Evolutionary conservation across 2,888 invertebrate species (phyloP).

Genomic region (Hofmannophila pseudospretella): DNA sequence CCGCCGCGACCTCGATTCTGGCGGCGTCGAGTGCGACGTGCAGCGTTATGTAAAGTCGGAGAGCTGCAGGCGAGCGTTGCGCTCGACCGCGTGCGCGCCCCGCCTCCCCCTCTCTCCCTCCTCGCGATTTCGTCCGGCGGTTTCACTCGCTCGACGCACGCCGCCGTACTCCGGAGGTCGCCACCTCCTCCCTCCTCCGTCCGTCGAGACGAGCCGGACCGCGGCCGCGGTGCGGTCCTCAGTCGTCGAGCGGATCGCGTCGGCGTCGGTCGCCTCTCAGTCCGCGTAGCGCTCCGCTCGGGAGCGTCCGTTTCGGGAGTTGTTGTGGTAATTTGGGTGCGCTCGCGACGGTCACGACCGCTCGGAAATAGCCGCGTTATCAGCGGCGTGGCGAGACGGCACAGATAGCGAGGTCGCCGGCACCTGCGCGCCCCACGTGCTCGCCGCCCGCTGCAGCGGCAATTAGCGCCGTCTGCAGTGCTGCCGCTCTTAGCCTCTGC

Average conservation of each 20-base stretch:
- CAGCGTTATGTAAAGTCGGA: constrained; percentile 65
- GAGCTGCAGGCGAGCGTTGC: constrained; percentile 53
- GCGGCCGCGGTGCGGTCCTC: constrained; percentile 39
- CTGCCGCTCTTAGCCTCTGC: too few species aligned
- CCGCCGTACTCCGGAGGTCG: constrained; percentile 56
- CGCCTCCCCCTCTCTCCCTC: too few species aligned
- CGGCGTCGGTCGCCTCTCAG: constrained; percentile 54
- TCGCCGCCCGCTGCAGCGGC: constrained; percentile 41
- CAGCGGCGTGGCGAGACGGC: constrained; percentile 68
- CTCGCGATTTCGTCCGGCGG: constrained; percentile 55
- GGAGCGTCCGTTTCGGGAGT: constrained; percentile 51
- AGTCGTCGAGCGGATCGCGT: constrained; percentile 72
- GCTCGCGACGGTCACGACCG: constrained; percentile 63
- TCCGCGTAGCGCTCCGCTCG: constrained; percentile 26
- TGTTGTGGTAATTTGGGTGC: constrained; percentile 50
- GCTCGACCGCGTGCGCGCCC: constrained; percentile 67
- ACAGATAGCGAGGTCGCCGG: constrained; percentile 74
- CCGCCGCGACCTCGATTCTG: constrained; percentile 63
- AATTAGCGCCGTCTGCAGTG: constrained; percentile 28
- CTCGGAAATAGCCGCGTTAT: constrained; percentile 72
- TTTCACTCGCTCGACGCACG: constrained; percentile 59
- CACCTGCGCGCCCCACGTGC: constrained; percentile 69
- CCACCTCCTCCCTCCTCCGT: constrained; percentile 42
- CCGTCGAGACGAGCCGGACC: constrained; percentile 36
- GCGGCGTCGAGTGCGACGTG: constrained; percentile 37